phyloP scores from a whole-genome alignment of 2,888 invertebrate species.

The Toxonevra muliebris region DNA sequence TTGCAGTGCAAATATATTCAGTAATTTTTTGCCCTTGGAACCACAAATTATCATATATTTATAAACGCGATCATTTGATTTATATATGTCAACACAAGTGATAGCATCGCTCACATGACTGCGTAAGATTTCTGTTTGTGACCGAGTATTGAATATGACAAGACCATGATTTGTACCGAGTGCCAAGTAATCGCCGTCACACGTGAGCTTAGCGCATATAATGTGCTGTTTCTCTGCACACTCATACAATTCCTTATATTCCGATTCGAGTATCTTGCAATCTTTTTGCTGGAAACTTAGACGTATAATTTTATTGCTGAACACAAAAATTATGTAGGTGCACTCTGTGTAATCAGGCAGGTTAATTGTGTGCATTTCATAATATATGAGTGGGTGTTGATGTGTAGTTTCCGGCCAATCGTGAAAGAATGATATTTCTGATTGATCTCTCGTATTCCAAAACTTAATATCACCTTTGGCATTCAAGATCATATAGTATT shows the following conservation, averaged over 20 bases:
- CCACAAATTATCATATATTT: constrained; percentile 61
- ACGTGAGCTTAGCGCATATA: constrained; percentile 56
- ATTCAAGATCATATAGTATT: constrained; percentile 55
- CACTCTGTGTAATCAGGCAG: neutral
- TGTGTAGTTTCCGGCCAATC: constrained; percentile 38
- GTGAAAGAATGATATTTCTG: constrained; percentile 42
- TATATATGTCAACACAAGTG: constrained; percentile 58
- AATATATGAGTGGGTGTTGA: constrained; percentile 34
- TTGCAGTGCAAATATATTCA: constrained; percentile 56
- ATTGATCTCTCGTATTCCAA: constrained; percentile 48
- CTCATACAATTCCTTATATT: constrained; percentile 44
- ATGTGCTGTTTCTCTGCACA: constrained; percentile 38
- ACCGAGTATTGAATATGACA: constrained; percentile 53
- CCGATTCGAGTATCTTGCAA: constrained; percentile 38
- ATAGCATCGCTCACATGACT: constrained; percentile 58
- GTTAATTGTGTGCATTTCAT: constrained; percentile 32
- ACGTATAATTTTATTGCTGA: constrained; percentile 44
- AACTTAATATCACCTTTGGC: constrained; percentile 47
- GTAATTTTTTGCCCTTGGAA: constrained; percentile 48
- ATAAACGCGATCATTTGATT: constrained; percentile 50
- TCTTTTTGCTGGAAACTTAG: constrained; percentile 43
- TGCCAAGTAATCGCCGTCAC: constrained; percentile 54
- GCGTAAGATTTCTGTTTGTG: constrained; percentile 49
- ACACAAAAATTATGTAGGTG: constrained; percentile 47
- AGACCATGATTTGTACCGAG: constrained; percentile 61